Evolutionary conservation across 2,797 vertebrate species (phyloP).

Genomic region (Myotis daubentonii): DNA sequence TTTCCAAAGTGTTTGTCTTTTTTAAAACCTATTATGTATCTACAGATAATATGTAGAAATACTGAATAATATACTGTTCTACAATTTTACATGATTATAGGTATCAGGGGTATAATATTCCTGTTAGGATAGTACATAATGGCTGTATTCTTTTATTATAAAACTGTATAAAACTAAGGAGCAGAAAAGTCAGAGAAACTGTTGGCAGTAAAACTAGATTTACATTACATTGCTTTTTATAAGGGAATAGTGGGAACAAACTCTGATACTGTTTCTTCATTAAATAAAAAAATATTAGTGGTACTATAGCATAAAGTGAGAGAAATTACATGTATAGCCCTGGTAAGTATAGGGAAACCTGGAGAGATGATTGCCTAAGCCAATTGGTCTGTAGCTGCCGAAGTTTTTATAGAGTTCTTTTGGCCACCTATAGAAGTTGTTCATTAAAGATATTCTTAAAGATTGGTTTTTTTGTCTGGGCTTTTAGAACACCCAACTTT

Average conservation of each 20-base stretch:
- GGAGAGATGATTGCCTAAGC: not conserved
- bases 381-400: not conserved
- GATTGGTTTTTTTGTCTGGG: not conserved
- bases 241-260: not conserved
- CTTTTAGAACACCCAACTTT: not conserved
- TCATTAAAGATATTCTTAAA: not conserved
- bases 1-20: not conserved
- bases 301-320: not conserved
- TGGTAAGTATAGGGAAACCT: not conserved
- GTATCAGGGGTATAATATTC: not conserved
- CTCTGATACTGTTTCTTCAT: not conserved
- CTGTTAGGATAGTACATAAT: not conserved
- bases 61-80: not conserved
- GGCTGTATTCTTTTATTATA: not conserved
- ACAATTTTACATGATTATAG: not conserved
- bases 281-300: not conserved
- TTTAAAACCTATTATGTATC: not conserved
- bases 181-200: not conserved
- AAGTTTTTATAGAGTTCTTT: not conserved
- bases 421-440: not conserved
- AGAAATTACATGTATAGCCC: not conserved
- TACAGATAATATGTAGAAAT: not conserved
- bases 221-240: not conserved
- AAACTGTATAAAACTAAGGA: not conserved
- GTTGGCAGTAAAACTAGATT: not conserved